Evolutionary conservation across 1,140 invertebrate species (phyloP).

Genomic region (Aphelenchoides avenae): DNA sequence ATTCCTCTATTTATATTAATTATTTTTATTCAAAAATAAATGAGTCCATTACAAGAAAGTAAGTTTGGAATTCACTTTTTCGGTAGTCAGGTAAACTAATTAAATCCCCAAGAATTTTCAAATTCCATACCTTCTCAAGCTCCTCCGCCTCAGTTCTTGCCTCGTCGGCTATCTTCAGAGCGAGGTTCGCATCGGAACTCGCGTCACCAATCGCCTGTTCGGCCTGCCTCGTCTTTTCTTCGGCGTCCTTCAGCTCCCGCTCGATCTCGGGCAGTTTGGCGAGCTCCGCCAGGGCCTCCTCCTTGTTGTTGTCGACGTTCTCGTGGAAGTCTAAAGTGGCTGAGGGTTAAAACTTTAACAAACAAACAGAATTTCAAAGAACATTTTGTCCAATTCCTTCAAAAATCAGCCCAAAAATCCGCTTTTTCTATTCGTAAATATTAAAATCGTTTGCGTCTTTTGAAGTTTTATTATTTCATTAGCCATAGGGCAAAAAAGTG

Average conservation of each 20-base stretch:
- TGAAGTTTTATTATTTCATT: not conserved
- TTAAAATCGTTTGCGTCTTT: slow-evolving; percentile 20
- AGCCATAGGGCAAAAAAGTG: slow-evolving; percentile 1
- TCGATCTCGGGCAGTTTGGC: slow-evolving; percentile 42
- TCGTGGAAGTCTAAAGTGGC: slow-evolving; percentile 50
- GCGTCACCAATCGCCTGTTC: slow-evolving; percentile 44
- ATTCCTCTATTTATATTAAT: too few relatives aligned
- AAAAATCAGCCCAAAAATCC: slow-evolving; percentile 9
- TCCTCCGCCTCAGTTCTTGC: slow-evolving; percentile 40
- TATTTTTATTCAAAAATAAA: too few relatives aligned
- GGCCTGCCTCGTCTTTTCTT: slow-evolving; percentile 34
- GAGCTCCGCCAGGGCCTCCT: slow-evolving; percentile 46
- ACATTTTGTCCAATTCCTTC: not conserved
- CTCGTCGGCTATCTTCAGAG: slow-evolving; percentile 30
- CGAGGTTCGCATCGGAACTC: slow-evolving; percentile 36
- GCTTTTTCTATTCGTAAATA: slow-evolving; percentile 1
- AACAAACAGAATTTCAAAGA: not conserved
- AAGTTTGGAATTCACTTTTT: not conserved
- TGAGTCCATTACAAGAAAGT: too few relatives aligned
- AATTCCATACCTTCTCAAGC: slow-evolving; percentile 21
- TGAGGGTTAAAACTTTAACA: slow-evolving; percentile 7
- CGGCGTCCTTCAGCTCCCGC: slow-evolving; percentile 38
- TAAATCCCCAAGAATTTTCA: not conserved
- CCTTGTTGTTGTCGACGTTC: slow-evolving; percentile 52
- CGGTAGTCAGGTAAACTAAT: not conserved